phyloP scores from a whole-genome alignment of 2,888 invertebrate species.

The Athalia rosae region DNA sequence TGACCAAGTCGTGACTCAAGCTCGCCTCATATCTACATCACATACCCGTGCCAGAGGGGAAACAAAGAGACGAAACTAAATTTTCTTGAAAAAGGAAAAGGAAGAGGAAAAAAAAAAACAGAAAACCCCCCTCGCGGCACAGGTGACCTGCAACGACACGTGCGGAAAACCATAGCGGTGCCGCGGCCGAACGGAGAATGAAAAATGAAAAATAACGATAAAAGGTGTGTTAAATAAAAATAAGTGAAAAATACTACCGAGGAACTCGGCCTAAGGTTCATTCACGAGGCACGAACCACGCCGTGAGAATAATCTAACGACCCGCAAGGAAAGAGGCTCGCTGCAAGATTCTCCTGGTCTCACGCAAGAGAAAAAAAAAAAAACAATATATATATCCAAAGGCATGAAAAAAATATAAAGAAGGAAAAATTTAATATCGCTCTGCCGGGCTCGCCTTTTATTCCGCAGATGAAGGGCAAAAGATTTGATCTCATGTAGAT shows the following conservation, averaged over 20 bases:
- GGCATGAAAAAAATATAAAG: neutral
- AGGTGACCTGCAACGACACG: too few relatives aligned
- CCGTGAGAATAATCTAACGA: slow-evolving; percentile 35
- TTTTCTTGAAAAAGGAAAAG: neutral
- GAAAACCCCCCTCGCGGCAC: neutral
- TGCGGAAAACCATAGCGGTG: too few relatives aligned
- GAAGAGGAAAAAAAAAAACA: neutral
- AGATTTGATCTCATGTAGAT: too few relatives aligned
- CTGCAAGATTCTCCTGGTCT: slow-evolving; percentile 1
- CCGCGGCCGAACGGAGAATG: too few relatives aligned
- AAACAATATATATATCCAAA: too few relatives aligned
- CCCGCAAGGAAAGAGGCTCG: slow-evolving; percentile 13
- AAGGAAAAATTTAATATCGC: neutral
- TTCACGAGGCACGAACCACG: slow-evolving; percentile 25
- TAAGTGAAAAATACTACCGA: neutral
- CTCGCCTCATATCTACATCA: neutral
- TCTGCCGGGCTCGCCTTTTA: too few relatives aligned
- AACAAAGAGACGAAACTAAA: slow-evolving; percentile 17
- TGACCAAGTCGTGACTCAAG: slow-evolving; percentile 28
- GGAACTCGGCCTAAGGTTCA: slow-evolving; percentile 3
- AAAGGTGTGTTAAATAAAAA: too few relatives aligned
- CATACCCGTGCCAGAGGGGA: neutral
- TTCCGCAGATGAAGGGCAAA: too few relatives aligned
- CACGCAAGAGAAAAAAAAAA: neutral
- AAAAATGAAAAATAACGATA: neutral